phyloP scores from a whole-genome alignment of 2,113 vertebrate genomes.

The Symphodus melops region DNA sequence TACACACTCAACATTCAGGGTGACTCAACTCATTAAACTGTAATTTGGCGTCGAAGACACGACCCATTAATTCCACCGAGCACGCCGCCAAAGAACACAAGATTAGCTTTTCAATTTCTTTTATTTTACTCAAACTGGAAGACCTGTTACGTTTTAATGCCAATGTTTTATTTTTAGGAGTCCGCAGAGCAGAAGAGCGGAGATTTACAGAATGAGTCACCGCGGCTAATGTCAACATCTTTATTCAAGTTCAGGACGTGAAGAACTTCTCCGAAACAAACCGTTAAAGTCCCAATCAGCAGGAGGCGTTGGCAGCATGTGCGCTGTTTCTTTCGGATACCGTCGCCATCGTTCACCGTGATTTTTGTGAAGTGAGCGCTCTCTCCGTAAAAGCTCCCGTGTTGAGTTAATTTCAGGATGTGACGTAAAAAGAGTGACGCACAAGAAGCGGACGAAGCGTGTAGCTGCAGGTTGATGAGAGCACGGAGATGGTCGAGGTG shows the following conservation, averaged over 20 bases:
- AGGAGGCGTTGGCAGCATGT: background rate
- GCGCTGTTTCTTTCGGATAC: background rate
- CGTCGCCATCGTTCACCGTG: too few species aligned
- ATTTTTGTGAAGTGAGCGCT: too few species aligned
- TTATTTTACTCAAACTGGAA: constrained; percentile 24
- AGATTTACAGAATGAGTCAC: constrained; percentile 20
- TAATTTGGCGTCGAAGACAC: constrained; percentile 44
- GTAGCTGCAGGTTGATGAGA: too few species aligned
- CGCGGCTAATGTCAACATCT: constrained; percentile 6
- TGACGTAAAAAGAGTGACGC: too few species aligned
- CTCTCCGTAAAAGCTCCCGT: too few species aligned
- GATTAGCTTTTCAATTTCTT: constrained; percentile 47
- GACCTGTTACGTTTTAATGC: background rate
- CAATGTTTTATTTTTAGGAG: background rate
- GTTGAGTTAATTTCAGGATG: too few species aligned
- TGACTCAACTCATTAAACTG: constrained; percentile 66
- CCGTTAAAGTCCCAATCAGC: constrained; percentile 26
- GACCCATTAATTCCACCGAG: constrained; percentile 48
- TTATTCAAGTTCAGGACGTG: constrained; percentile 15
- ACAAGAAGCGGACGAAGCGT: too few species aligned
- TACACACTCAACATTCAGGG: constrained; percentile 54
- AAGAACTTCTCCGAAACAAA: constrained; percentile 21
- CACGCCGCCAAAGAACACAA: constrained; percentile 27
- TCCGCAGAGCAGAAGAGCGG: background rate
- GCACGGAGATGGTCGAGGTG: too few species aligned